Evolutionary conservation across 2,888 invertebrate genomes (phyloP), one percentile per base, ranked within the genome.

Genomic region (Ephialtes manifestator): DNA sequence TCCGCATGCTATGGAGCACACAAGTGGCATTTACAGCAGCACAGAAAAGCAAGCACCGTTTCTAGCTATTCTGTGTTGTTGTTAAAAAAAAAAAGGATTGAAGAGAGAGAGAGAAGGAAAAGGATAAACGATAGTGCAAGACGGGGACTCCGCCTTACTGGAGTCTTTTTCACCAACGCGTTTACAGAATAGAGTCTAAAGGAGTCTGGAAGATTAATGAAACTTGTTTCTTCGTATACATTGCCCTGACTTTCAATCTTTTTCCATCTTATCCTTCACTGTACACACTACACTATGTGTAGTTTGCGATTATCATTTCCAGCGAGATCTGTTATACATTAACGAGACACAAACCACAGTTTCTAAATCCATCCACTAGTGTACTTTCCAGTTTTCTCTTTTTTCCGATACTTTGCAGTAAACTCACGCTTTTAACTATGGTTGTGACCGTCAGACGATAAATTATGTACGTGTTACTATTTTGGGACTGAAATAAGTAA

Each of bases 141-240:
- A 46, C 24, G 65, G 43, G 18, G 65, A 20, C 43, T 67, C 43
- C 24, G 46, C 46, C 46, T 67, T 46, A 43, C 46, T 7, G 20
- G 13, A 39, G 13, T 20, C 67, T 67, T 67, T 18, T 67, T 24
- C 24, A 13, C 24, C 46, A 67, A 13, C 28, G 24, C n/a, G 67
- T 46, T 15, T 67, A 8, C 46, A 4, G 67, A 24, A 5, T 46
- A 24, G 24, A 67, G 24, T 48, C 46, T 24, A 24, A 11, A 67
- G 24, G 46, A n/a, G 68, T 24, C 68, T 68, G 39, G 48, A 48
- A 48, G 68, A 68, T 68, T 68, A 68, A 68, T 68, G 68, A 68
- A 68, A n/a, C 28, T 28, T 28, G 43, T n/a, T 67, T 65, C 20
- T 43, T 68, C 68, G 68, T 28, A 24, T 31, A 48, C n/a, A 68